Evolutionary conservation across 2,797 vertebrate genomes (phyloP).

Genomic region (Hydrophis major): DNA sequence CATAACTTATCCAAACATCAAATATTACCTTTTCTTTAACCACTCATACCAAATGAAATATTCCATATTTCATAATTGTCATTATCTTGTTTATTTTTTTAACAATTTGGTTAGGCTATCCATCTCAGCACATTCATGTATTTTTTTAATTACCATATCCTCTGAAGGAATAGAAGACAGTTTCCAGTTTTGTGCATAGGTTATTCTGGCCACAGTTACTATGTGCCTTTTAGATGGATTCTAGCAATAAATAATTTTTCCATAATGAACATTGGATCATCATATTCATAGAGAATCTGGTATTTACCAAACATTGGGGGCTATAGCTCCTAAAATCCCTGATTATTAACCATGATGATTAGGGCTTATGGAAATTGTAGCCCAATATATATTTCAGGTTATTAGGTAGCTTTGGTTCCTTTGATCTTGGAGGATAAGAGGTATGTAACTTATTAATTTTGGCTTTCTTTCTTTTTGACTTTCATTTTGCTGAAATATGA

Average conservation of each 20-base stretch:
- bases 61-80: too few species aligned
- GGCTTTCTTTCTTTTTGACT: not conserved
- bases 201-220: too few species aligned
- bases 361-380: not conserved
- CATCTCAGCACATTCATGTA: too few species aligned
- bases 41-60: too few species aligned
- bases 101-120: too few species aligned
- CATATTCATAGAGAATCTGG: not conserved
- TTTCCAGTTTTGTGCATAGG: too few species aligned
- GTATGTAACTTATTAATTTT: not conserved
- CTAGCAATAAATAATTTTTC: not conserved
- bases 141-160: too few species aligned
- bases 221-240: not conserved
- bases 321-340: not conserved
- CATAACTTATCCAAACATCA: too few species aligned
- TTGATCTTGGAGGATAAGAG: not conserved
- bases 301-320: not conserved
- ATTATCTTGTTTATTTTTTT: too few species aligned
- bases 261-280: not conserved
- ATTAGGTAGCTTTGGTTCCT: not conserved
- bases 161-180: too few species aligned
- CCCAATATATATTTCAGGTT: not conserved
- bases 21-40: too few species aligned
- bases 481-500: not conserved
- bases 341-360: not conserved